Conservation (phyloP, 2,888 invertebrate genomes). For the Anoplius nigerrimus region DNA sequence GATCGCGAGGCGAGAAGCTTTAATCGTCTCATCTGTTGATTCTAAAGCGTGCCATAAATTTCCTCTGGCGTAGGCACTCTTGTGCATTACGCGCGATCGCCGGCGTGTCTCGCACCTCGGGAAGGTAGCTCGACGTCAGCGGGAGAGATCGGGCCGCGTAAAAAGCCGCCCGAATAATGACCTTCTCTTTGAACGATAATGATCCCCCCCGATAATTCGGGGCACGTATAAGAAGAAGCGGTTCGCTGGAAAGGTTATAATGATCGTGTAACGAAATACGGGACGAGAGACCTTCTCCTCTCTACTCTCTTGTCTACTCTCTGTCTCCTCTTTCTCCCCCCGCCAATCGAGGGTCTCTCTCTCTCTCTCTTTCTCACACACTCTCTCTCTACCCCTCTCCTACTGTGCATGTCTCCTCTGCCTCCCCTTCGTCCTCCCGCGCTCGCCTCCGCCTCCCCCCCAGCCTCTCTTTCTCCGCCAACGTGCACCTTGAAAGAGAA, state of each 20-base stretch:
- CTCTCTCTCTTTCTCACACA: background rate
- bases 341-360: constrained; percentile 35
- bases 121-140: background rate
- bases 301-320: constrained; percentile 16
- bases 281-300: constrained; percentile 23
- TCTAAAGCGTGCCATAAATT: constrained; percentile 1
- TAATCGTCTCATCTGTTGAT: background rate
- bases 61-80: constrained; percentile 1
- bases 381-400: constrained; percentile 24
- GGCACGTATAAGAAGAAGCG: constrained; percentile 44
- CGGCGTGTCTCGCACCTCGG: constrained; percentile 1
- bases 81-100: constrained; percentile 9
- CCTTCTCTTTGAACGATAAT: constrained; percentile 48
- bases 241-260: constrained; percentile 48
- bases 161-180: constrained; percentile 38
- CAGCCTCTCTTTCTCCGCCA: background rate
- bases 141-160: background rate
- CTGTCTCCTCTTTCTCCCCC: constrained; percentile 1
- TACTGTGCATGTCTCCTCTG: constrained; percentile 4
- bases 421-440: background rate
- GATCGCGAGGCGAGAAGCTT: constrained; percentile 3
- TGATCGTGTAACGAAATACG: constrained; percentile 56
- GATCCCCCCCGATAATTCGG: constrained; percentile 54
- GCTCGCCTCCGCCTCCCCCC: background rate
- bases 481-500: constrained; percentile 47